These are phyloP conservation scores for Eupeodes latifasciatus DNA, from an alignment of 2,888 invertebrate genomes.

Conservation along the genomic window DNA sequence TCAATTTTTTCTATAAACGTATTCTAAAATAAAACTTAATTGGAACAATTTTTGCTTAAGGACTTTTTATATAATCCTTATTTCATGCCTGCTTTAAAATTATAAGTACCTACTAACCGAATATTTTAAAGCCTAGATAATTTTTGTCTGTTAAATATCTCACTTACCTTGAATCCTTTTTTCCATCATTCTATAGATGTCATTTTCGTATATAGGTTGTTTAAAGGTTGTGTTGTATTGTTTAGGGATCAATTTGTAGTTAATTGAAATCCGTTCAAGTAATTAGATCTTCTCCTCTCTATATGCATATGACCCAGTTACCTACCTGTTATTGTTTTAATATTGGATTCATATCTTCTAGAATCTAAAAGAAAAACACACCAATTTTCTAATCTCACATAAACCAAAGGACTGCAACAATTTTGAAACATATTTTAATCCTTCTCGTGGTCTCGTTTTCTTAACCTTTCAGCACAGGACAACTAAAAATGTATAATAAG, in stretches of 20 bases:
- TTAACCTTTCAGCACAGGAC: background rate
- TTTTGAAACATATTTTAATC: constrained; percentile 31
- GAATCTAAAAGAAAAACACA: background rate
- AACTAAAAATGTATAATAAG: background rate
- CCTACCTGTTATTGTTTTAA: constrained; percentile 17
- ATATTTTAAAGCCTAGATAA: too few species aligned
- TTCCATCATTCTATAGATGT: too few species aligned
- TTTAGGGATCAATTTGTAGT: constrained; percentile 68
- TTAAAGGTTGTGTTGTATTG: constrained; percentile 2
- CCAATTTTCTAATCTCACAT: constrained; percentile 18
- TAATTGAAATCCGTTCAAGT: constrained; percentile 71
- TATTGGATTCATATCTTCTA: constrained; percentile 23
- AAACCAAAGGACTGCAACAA: constrained; percentile 36
- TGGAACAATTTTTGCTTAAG: too few species aligned
- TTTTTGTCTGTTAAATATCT: too few species aligned
- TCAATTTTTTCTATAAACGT: too few species aligned
- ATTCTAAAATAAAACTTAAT: too few species aligned
- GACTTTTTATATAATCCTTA: too few species aligned
- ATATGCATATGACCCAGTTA: too few species aligned
- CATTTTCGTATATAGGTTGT: too few species aligned
- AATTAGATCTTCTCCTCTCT: constrained; percentile 52
- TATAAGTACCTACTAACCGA: too few species aligned
- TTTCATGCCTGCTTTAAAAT: too few species aligned
- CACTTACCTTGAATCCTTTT: too few species aligned
- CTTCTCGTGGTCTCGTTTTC: background rate